A percentile compares a stretch with the other conserved stretches of the same genome.
phyloP scores from a whole-genome alignment of 2,888 invertebrate genomes.

The Halictus ligatus region DNA sequence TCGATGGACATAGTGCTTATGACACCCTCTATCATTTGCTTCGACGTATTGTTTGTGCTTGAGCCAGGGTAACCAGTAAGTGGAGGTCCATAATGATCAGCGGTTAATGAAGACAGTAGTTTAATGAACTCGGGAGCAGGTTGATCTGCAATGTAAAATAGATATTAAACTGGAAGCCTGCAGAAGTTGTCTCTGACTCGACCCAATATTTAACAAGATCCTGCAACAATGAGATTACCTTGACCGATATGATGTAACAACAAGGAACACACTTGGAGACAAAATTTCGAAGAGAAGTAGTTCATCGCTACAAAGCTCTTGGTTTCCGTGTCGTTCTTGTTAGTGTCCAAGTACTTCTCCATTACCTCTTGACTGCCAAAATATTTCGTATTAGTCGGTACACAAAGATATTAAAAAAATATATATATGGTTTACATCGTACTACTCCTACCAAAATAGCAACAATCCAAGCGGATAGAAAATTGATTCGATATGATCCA shows the following conservation, averaged over 20 bases:
- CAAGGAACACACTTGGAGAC: slow-evolving; percentile 79
- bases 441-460: slow-evolving; percentile 78
- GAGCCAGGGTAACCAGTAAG: slow-evolving; percentile 81
- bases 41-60: slow-evolving; percentile 78
- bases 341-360: slow-evolving; percentile 69
- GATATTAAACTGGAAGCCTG: neutral
- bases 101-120: slow-evolving; percentile 78
- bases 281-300: slow-evolving; percentile 80
- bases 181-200: neutral
- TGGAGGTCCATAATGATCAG: slow-evolving; percentile 81
- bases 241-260: slow-evolving; percentile 79
- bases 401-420: neutral
- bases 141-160: slow-evolving; percentile 71
- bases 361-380: slow-evolving; percentile 67
- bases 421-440: neutral
- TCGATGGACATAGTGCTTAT: slow-evolving; percentile 79
- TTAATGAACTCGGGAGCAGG: slow-evolving; percentile 79
- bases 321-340: slow-evolving; percentile 62
- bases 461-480: slow-evolving; percentile 82
- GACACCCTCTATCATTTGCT: slow-evolving; percentile 82
- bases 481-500: slow-evolving; percentile 86
- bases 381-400: slow-evolving; percentile 1
- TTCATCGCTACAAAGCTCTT: slow-evolving; percentile 72
- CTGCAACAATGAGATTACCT: slow-evolving; percentile 71
- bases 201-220: neutral